Conservation (phyloP, 2,113 vertebrate genomes). For the Gallinago jamesoni region DNA sequence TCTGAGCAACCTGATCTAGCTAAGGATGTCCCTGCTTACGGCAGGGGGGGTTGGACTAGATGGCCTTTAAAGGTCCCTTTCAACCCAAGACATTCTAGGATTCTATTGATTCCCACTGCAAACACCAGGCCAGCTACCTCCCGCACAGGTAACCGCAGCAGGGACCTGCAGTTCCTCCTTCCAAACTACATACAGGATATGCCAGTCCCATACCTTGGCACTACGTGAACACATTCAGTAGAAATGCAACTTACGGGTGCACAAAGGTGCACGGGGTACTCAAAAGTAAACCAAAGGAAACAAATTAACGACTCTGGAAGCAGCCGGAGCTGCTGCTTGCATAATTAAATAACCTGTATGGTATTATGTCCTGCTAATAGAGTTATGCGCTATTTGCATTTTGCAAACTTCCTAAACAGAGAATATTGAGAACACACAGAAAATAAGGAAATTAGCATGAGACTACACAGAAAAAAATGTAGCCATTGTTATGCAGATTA, state of each 20-base stretch:
- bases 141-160: neutral
- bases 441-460: neutral
- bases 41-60: too few relatives aligned
- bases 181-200: neutral
- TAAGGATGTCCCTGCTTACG: too few relatives aligned
- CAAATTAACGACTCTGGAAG: neutral
- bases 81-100: too few relatives aligned
- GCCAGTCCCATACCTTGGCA: neutral
- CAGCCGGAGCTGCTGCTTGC: neutral
- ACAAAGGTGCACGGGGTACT: neutral
- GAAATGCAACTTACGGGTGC: neutral
- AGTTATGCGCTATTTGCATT: neutral
- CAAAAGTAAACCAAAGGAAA: neutral
- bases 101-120: neutral
- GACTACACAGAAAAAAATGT: neutral
- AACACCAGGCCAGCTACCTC: neutral
- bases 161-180: neutral
- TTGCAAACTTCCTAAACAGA: neutral
- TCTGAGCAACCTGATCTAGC: too few relatives aligned
- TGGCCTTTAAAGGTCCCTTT: too few relatives aligned
- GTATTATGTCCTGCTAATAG: neutral
- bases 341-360: neutral
- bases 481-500: neutral
- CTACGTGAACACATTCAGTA: accelerated
- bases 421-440: neutral